Evolutionary conservation across 37 sponge, comb jelly and placozoan genomes (phyloP).

Genomic region (Chondrosia reniformis): DNA sequence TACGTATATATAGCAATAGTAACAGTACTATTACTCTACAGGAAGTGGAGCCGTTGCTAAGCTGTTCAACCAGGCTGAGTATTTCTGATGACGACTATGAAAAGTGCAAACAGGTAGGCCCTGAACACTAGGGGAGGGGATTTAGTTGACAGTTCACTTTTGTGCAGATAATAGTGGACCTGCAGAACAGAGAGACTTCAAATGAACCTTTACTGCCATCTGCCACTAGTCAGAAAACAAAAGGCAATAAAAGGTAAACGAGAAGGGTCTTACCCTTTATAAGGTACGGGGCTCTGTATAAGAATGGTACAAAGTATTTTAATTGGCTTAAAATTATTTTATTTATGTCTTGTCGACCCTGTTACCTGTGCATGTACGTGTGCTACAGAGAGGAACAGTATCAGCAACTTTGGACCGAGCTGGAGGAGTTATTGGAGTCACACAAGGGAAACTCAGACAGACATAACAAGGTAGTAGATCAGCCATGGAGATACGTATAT

Average conservation of each 20-base stretch:
- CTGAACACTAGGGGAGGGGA: background rate
- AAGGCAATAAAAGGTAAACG: conserved; percentile 41
- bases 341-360: background rate
- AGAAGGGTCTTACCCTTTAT: background rate
- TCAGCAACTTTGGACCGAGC: conserved; percentile 68
- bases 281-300: too few species aligned
- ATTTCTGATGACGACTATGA: conserved; percentile 53
- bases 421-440: conserved; percentile 37
- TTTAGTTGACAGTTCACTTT: background rate
- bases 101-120: conserved; percentile 45
- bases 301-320: too few species aligned
- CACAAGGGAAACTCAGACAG: conserved; percentile 49
- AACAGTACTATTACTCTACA: background rate
- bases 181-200: conserved; percentile 45
- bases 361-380: background rate
- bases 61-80: conserved; percentile 8
- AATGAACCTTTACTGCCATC: conserved; percentile 53
- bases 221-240: conserved; percentile 33
- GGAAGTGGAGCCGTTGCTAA: conserved; percentile 65
- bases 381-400: conserved; percentile 81
- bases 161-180: conserved; percentile 31
- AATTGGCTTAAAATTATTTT: background rate
- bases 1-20: too few species aligned
- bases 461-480: conserved; percentile 37
- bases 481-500: too few species aligned